Evolutionary conservation across 2,797 vertebrate genomes (phyloP).

Genomic region (Dendrocincla fuliginosa): DNA sequence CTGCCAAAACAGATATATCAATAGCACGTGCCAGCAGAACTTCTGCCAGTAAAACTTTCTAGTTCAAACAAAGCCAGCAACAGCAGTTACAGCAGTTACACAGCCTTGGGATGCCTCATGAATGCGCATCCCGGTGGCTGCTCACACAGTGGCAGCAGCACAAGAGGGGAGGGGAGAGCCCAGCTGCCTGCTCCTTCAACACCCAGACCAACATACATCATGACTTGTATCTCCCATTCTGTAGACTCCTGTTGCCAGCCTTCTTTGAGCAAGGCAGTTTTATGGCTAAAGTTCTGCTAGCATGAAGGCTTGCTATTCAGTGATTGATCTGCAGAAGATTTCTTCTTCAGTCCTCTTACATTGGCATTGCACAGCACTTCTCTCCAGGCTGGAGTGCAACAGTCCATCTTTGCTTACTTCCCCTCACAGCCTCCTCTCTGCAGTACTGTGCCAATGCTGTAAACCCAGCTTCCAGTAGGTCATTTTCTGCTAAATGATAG

Average conservation of each 20-base stretch:
- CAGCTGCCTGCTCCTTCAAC: neutral
- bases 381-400: neutral
- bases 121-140: neutral
- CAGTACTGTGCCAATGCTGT: neutral
- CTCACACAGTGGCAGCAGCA: neutral
- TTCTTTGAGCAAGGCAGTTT: neutral
- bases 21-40: neutral
- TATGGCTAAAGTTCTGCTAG: neutral
- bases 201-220: neutral
- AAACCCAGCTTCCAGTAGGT: neutral
- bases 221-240: neutral
- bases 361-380: neutral
- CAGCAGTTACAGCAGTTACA: neutral
- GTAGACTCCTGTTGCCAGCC: neutral
- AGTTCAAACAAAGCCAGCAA: neutral
- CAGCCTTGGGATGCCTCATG: accelerated
- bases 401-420: neutral
- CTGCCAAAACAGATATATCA: neutral
- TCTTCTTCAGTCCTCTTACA: neutral
- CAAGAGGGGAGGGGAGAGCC: neutral
- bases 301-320: neutral
- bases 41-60: conserved; percentile 9
- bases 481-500: neutral
- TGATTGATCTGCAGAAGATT: neutral
- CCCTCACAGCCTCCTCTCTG: neutral